Base-by-base conservation (phyloP, 2,888 invertebrate species). In the Malthinus flaveolus region DNA sequence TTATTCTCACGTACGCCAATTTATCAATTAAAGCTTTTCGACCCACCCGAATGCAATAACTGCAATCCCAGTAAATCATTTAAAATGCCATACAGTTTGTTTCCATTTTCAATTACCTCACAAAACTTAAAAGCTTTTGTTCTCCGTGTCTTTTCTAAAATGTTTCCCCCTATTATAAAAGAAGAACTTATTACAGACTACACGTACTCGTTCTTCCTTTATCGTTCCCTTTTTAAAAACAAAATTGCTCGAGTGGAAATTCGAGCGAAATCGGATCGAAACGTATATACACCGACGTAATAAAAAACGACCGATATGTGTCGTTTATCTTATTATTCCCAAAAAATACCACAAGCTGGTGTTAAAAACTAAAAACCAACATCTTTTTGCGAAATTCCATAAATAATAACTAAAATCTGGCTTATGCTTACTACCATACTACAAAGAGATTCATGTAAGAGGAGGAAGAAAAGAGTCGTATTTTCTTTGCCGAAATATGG, bases 21-120 rank as follows among this genome's bases (percentile, higher is more conserved):
- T 75, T 75, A 75, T 75, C 74, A 75, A 74, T 75, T 74, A 74
- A 74, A 73, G 69, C 66, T 56, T 67, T 67, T 61, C 64, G 58
- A 62, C 64, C 62, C 66, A 63, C 65, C 64, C 63, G 69, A 71
- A 72, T 70, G 72, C 73, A 72, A 73, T 73, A 75, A 73, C 69
- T 66, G 68, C 67, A 64, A 58, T 66, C 23, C 59, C 67, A 66
- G 63, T 75, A 73, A 73, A 75, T 74, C 74, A 74, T 75, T 75
- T 73, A 67, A 68, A 70, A 74, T 71, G 72, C 71, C 67, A 69
- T 70, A 70, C 70, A 68, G 69, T 71, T 71, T 72, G 71, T 73
- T 73, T 71, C 71, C 71, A 71, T 74, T 74, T 69, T 65, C 66
- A 66, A 68, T 68, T 68, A 68, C 62, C 63, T 61, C 48, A 48